Conservation (phyloP, 2,113 vertebrate genomes). For the Mirounga angustirostris region DNA sequence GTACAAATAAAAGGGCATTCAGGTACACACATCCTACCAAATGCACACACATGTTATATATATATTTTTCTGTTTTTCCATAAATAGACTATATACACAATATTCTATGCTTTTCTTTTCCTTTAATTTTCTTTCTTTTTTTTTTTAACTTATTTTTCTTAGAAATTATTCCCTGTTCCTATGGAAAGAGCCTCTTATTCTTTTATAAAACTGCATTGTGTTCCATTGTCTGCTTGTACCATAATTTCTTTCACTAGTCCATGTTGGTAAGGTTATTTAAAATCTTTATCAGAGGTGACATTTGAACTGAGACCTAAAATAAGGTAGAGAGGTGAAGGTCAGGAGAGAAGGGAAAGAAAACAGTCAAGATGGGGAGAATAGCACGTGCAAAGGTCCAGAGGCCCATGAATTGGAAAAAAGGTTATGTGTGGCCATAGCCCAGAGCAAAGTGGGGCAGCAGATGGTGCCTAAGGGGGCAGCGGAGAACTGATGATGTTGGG, state of each 20-base stretch:
- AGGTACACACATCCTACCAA: not conserved
- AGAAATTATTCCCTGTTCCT: not conserved
- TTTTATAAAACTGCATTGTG: not conserved
- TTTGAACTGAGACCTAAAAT: not conserved
- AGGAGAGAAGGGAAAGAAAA: not conserved
- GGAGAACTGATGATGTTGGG: rapidly evolving
- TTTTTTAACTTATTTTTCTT: not conserved
- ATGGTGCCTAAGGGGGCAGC: too few species aligned
- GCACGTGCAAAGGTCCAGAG: not conserved
- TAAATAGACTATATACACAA: not conserved
- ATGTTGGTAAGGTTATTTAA: not conserved
- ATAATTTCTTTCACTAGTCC: not conserved
- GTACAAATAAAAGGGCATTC: not conserved
- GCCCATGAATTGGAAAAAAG: not conserved
- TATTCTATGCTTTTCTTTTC: not conserved
- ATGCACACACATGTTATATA: not conserved
- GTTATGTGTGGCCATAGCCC: not conserved
- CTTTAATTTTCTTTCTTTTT: not conserved
- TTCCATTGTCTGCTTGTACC: not conserved
- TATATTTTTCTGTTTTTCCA: not conserved
- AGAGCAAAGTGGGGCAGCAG: not conserved
- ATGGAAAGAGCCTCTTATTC: not conserved
- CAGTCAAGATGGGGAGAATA: not conserved
- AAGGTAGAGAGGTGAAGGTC: not conserved
- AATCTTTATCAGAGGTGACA: not conserved